Evolutionary conservation across 92 coral and sea anemone species (phyloP), one percentile per base, ranked within the genome.

Genomic region (Galaxea fascicularis): DNA sequence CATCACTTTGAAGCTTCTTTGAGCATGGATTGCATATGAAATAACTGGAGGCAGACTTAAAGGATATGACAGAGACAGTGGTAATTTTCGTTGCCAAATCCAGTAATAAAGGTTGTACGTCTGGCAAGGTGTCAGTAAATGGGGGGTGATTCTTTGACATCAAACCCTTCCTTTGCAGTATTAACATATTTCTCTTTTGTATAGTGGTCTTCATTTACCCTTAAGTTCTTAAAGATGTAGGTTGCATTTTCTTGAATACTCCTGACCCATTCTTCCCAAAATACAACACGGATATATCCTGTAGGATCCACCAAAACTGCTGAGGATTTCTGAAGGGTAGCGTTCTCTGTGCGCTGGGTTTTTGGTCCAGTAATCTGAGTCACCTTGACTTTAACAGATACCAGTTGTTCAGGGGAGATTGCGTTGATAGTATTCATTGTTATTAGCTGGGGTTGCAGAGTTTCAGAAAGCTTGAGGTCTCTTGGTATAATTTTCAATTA

Each of bases 181-280:
- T 75, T 82, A 54, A 82, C 84, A 31, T 47, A 88, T 28, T 62
- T 66, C 71, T 87, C 90, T 16, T 80, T 80, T 24, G 88, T 82
- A 31, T 88, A 75, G 65, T 82, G 74, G 65, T 82, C 84, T 67
- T 88, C 77, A 29, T 82, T 82, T 30, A 82, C 82, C 41, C 91
- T 65, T 62, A 87, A 31, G 87, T 87, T 87, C 57, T 63, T 80
- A 74, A 88, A 82, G 82, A 65, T 65, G 74, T 88, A 86, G 64
- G 83, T 82, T 63, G 60, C 79, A 74, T 88, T 54, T 16, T 65
- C 45, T 30, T 88, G 39, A 45, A 88, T 84, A 75, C 75, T 14
- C 66, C 74, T 83, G 47, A 69, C 79, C 93, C 88, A 90, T 65
- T 86, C 88, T 65, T 74, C 84, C 93, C 90, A 90, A 69, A 90